Evolutionary conservation across 2,797 vertebrate genomes (phyloP).

Genomic region (Erithacus rubecula): DNA sequence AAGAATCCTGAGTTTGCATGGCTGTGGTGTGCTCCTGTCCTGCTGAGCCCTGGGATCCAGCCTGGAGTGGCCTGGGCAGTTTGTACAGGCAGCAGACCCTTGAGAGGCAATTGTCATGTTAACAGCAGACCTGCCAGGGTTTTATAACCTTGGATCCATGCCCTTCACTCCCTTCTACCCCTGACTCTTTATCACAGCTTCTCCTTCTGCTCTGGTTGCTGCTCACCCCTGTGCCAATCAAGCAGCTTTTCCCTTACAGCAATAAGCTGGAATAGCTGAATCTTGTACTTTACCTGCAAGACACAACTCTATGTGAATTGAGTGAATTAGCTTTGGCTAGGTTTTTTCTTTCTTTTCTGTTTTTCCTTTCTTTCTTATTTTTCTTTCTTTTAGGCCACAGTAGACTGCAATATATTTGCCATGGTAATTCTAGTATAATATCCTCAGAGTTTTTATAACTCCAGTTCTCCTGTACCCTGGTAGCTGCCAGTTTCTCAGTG

Average conservation of each 20-base stretch:
- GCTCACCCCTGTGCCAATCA: not conserved
- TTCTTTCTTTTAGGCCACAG: not conserved
- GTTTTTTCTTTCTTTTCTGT: not conserved
- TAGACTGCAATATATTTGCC: not conserved
- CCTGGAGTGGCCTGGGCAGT: not conserved
- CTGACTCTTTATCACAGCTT: not conserved
- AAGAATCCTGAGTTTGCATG: not conserved
- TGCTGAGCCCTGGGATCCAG: rapidly evolving
- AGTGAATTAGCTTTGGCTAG: not conserved
- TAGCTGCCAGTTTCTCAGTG: not conserved
- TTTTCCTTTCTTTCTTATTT: not conserved
- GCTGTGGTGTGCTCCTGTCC: not conserved
- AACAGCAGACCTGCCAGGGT: not conserved
- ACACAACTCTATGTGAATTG: not conserved
- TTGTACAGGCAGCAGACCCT: not conserved
- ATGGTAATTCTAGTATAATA: not conserved
- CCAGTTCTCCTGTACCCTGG: not conserved
- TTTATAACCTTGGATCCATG: not conserved
- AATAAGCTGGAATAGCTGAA: not conserved
- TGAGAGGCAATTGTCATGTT: not conserved
- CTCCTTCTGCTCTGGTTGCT: not conserved
- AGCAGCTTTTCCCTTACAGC: not conserved
- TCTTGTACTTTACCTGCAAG: not conserved
- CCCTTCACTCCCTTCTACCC: not conserved
- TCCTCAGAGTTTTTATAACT: not conserved